Evolutionary conservation across 2,113 vertebrate species (phyloP).

Genomic region (Fregata magnificens): DNA sequence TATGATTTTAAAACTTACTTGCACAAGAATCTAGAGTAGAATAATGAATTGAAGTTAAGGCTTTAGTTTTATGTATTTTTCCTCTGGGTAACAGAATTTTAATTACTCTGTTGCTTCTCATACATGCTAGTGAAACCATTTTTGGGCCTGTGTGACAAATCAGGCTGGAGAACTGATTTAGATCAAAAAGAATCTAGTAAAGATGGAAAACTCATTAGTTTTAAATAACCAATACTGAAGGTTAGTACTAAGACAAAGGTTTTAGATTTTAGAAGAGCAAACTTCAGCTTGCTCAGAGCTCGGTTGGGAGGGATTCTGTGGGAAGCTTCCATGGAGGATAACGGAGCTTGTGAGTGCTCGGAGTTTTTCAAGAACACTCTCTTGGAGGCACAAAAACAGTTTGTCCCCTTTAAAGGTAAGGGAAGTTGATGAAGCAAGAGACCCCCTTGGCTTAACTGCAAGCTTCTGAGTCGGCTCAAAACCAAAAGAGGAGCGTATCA

Average conservation of each 20-base stretch:
- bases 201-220: not conserved
- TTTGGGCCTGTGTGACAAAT: not conserved
- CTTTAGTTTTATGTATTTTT: not conserved
- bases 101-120: not conserved
- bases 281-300: not conserved
- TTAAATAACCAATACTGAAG: not conserved
- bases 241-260: not conserved
- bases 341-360: not conserved
- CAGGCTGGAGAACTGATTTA: not conserved
- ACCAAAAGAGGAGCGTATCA: not conserved
- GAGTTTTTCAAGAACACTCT: not conserved
- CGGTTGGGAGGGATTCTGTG: not conserved
- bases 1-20: not conserved
- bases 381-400: not conserved
- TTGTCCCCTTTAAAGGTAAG: not conserved
- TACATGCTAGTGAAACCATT: not conserved
- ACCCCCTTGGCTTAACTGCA: not conserved
- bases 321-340: not conserved
- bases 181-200: not conserved
- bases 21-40: not conserved
- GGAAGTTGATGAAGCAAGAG: not conserved
- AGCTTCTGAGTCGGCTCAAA: not conserved
- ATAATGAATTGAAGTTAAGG: not conserved
- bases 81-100: not conserved
- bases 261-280: not conserved